Evolutionary conservation across 2,888 invertebrate genomes (phyloP), one percentile per base, ranked within the genome.

Genomic region (Chelonus formosanus): DNA sequence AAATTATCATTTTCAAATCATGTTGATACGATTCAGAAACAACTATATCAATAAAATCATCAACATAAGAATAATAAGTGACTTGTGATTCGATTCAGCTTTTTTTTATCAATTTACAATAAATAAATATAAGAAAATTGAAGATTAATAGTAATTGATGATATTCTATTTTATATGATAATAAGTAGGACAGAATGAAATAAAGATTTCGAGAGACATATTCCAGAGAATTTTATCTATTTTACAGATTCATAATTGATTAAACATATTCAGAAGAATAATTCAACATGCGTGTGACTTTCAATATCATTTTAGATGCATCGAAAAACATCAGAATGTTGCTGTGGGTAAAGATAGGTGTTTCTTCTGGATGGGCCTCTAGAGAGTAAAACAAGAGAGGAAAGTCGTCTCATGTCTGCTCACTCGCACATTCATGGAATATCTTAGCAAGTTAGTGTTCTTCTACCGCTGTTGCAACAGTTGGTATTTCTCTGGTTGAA

Each of bases 351-450:
- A n/a, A 45, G 55, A 35, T 6, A 44, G 50, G 57, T 65, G 65
- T 68, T 65, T 60, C 59, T 53, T 64, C 40, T 43, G 53, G 56
- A 62, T 60, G 60, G 58, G 34, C 10, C 45, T 40, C 48, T 36
- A 47, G 32, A 31, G 8, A 35, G 54, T 55, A n/a, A 62, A 63
- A 56, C 43, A 32, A 67, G 66, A 54, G 56, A 35, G 63, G 35
- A 40, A 48, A 7, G 35, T 59, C 53, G 53, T 65, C 53, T 68
- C 67, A 60, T 69, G 70, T 70, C 72, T 70, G 68, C 71, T 73
- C 73, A 72, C 75, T 75, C 73, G 72, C 67, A 70, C 74, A 76
- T 78, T 76, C 78, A 73, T 76, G 75, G 73, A 78, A 78, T 78
- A 77, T 72, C 73, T 73, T 70, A 67, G 74, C 70, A 69, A 72